Base-by-base conservation (phyloP, 2,797 vertebrate genomes). In the Oceanodroma leucorhoa region DNA sequence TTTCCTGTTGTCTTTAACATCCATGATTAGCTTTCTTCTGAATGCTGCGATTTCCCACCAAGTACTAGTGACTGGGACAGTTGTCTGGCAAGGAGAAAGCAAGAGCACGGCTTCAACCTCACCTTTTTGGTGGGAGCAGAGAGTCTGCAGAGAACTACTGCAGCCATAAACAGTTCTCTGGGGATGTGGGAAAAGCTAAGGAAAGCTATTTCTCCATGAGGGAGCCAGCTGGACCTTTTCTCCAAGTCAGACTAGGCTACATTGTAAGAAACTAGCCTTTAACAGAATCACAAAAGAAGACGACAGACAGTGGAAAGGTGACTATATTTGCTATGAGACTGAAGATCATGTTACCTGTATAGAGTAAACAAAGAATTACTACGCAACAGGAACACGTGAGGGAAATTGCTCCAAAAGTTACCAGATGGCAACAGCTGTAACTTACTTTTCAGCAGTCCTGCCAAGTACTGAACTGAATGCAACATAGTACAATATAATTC, bases 361-460 rank as follows among this genome's bases (percentile, higher is more conserved):
- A 69, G 87, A 83, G 77, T 55, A 77, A 95, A 83, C 22, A 80
- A 93, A 70, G 38, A 86, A 79, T 90, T 73, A 76, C 46, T 60
- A 91, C 87, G 24, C 70, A 78, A 40, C 26, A 58, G 26, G 53
- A 91, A 61, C 50, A 72, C 12, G 36, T 48, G 89, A 94, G 81
- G 48, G 78, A 94, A 96, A 86, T 60, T 46, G 32, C 17, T 71
- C 70, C 78, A 67, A 77, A 96, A 96, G 83, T 96, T 81, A 93
- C 81, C 96, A 97, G 96, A 96, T 96, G 96, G 97, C 78, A 96
- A 66, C 30, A 73, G 69, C 73, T 83, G n/a, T 89, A 94, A 94
- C 61, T 95, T 89, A 96, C 85, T 96, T 93, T 90, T 82, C 73
- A 90, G 83, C 77, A 94, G 65, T 81, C 89, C 71, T 54, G 43